Evolutionary conservation across 1,140 invertebrate species (phyloP).

Genomic region (Drosophila repletoides): DNA sequence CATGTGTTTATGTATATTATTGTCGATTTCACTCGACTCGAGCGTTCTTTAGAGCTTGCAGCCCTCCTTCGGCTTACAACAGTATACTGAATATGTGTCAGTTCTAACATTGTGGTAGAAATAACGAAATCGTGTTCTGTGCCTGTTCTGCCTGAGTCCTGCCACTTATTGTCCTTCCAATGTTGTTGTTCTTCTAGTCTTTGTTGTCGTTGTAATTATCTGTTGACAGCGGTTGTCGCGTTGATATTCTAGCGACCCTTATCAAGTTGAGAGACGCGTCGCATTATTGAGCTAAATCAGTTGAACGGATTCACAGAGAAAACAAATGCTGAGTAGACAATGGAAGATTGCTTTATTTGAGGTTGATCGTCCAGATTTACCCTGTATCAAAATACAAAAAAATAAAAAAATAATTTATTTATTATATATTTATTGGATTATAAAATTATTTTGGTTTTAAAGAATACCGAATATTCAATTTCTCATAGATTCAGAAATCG

Average conservation of each 20-base stretch:
- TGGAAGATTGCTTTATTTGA: too few relatives aligned
- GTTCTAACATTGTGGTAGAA: constrained; percentile 26
- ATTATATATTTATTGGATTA: too few relatives aligned
- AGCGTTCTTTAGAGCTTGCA: too few relatives aligned
- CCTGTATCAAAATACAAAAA: too few relatives aligned
- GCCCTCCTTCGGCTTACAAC: not conserved
- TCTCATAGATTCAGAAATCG: too few relatives aligned
- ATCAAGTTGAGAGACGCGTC: constrained; percentile 36
- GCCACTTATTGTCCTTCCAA: constrained; percentile 15
- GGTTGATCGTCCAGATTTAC: too few relatives aligned
- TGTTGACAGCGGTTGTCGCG: constrained; percentile 26
- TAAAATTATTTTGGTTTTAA: not conserved
- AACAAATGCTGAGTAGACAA: too few relatives aligned
- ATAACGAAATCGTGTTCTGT: constrained; percentile 35
- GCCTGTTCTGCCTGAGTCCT: too few relatives aligned
- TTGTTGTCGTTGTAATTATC: constrained; percentile 12
- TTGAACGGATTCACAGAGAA: constrained; percentile 3
- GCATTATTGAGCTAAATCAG: constrained; percentile 42
- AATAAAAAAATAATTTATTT: too few relatives aligned
- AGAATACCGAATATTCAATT: too few relatives aligned
- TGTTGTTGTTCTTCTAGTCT: constrained; percentile 8
- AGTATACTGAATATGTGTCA: not conserved
- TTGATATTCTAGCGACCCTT: constrained; percentile 21
- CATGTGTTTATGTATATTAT: too few relatives aligned
- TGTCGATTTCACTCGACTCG: too few relatives aligned